Conservation (phyloP, 2,797 vertebrate genomes). For the Manis pentadactyla region DNA sequence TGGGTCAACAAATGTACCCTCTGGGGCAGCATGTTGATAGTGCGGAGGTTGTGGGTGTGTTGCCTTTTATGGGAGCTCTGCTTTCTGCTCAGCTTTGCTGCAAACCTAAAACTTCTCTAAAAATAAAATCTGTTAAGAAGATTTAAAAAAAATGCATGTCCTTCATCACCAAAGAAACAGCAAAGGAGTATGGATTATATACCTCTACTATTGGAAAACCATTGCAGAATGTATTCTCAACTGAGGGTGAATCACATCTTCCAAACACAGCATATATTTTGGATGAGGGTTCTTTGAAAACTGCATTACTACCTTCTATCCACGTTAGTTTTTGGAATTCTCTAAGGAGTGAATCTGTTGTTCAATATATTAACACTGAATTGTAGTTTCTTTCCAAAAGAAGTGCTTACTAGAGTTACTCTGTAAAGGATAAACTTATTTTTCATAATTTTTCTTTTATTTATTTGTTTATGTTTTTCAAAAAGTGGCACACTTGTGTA, state of each 20-base stretch:
- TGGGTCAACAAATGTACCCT: too few relatives aligned
- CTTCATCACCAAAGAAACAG: background rate
- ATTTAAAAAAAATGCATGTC: background rate
- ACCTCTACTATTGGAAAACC: background rate
- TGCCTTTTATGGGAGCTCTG: too few relatives aligned
- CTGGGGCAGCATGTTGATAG: too few relatives aligned
- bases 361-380: background rate
- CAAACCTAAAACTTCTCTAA: too few relatives aligned
- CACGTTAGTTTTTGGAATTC: background rate
- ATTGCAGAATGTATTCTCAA: background rate
- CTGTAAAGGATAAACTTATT: background rate
- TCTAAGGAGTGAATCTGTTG: background rate
- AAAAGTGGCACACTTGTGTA: background rate
- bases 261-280: background rate
- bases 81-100: too few relatives aligned
- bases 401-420: background rate
- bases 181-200: background rate
- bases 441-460: background rate
- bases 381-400: background rate
- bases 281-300: conserved; percentile 18
- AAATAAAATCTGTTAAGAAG: too few relatives aligned
- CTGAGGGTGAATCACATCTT: background rate
- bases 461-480: conserved; percentile 17
- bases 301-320: background rate
- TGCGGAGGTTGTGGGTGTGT: too few relatives aligned